phyloP scores from a whole-genome alignment of 2,888 invertebrate species.

The Amiota mariae region DNA sequence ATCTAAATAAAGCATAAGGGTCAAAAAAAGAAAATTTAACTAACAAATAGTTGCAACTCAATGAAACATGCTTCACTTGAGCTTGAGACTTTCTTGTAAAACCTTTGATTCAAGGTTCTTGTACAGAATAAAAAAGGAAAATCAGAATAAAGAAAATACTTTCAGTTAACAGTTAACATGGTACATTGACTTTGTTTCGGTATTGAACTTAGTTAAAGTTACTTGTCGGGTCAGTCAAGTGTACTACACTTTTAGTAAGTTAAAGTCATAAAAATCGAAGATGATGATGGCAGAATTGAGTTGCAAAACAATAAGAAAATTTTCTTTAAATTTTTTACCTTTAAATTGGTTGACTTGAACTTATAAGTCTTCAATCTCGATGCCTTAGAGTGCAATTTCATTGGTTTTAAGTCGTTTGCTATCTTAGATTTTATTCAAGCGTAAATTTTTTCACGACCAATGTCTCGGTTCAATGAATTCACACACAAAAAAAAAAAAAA shows the following conservation, averaged over 20 bases:
- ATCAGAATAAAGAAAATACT: not conserved
- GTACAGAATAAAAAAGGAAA: not conserved
- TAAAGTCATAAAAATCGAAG: not conserved
- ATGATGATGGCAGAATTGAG: too few relatives aligned
- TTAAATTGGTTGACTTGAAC: too few relatives aligned
- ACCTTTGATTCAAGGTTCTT: not conserved
- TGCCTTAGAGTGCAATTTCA: too few relatives aligned
- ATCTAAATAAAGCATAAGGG: not conserved
- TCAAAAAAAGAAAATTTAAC: constrained; percentile 11
- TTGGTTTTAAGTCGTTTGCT: too few relatives aligned
- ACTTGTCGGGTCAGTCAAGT: constrained; percentile 2
- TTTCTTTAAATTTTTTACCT: too few relatives aligned
- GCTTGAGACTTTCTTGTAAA: too few relatives aligned
- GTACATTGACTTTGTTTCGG: constrained; percentile 10
- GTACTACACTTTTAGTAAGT: not conserved
- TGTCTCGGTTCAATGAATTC: constrained; percentile 19
- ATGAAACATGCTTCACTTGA: constrained; percentile 17
- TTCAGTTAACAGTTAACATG: constrained; percentile 14
- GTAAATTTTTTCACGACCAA: not conserved
- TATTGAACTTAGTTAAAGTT: constrained; percentile 9
- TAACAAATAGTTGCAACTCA: constrained; percentile 24
- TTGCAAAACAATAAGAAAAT: too few relatives aligned
- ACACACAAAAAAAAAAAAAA: not conserved
- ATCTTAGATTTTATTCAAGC: not conserved
- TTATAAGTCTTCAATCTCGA: too few relatives aligned